Percentiles rank a stretch among this genome's conserved stretches.
These are phyloP conservation scores for Agapetus fuscipes DNA, from an alignment of 2,888 invertebrate genomes.

Conservation along the genomic window DNA sequence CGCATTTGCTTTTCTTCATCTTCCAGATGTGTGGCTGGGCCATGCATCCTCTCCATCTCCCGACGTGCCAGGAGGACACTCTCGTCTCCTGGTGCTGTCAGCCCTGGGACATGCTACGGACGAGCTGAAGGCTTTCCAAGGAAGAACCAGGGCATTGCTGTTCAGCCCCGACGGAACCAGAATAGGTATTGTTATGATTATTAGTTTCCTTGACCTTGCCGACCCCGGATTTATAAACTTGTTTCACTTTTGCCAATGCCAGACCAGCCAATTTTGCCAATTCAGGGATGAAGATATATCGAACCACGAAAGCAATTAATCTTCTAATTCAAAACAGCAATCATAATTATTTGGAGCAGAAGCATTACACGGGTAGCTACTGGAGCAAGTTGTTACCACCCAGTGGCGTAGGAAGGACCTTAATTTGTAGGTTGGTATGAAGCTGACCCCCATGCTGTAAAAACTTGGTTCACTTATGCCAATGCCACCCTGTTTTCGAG, in stretches of 20 bases:
- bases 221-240: not conserved
- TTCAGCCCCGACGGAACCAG: conserved; percentile 43
- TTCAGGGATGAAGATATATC: not conserved
- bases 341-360: too few relatives aligned
- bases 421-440: too few relatives aligned
- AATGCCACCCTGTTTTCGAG: too few relatives aligned
- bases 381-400: too few relatives aligned
- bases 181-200: conserved; percentile 30
- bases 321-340: not conserved
- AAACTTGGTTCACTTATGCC: too few relatives aligned
- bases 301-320: not conserved
- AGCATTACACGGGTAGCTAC: too few relatives aligned
- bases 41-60: not conserved
- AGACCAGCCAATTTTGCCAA: not conserved
- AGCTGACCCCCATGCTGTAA: too few relatives aligned
- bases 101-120: conserved; percentile 36
- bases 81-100: conserved; percentile 35
- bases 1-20: too few relatives aligned
- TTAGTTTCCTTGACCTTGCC: not conserved
- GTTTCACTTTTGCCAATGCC: too few relatives aligned
- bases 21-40: conserved; percentile 9
- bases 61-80: conserved; percentile 7
- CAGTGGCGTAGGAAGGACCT: too few relatives aligned
- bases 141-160: conserved; percentile 35
- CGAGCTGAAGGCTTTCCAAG: conserved; percentile 32